Percentiles rank a stretch among this genome's conserved stretches.
These are phyloP conservation scores for Hyphantria cunea DNA, from an alignment of 1,140 invertebrate species.

Conservation along the genomic window DNA sequence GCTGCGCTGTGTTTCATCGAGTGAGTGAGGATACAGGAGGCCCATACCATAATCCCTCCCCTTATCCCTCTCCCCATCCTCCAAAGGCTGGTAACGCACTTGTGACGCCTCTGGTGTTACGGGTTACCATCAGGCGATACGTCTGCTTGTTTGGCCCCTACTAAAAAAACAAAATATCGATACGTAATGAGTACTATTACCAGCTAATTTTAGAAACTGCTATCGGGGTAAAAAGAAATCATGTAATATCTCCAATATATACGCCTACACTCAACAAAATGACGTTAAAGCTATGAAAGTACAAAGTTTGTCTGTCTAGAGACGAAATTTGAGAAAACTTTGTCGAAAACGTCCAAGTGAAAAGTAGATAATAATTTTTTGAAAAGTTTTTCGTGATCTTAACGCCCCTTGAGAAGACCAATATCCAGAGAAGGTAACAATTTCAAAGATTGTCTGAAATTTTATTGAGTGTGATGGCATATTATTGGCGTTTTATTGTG, in stretches of 20 bases:
- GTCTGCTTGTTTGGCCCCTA: too few relatives aligned
- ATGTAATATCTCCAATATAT: conserved; percentile 8
- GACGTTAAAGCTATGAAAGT: conserved; percentile 15
- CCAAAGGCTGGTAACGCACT: too few relatives aligned
- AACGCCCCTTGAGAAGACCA: conserved; percentile 4
- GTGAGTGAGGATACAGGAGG: too few relatives aligned
- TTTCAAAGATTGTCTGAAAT: background rate
- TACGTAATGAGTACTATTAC: too few relatives aligned
- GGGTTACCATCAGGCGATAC: too few relatives aligned
- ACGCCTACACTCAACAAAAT: conserved; percentile 10
- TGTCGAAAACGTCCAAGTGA: conserved; percentile 21
- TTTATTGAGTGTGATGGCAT: background rate
- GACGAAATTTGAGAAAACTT: conserved; percentile 22
- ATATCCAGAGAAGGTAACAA: conserved; percentile 13
- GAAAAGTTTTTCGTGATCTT: conserved; percentile 7
- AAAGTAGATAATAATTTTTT: conserved; percentile 25
- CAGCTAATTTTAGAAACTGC: too few relatives aligned
- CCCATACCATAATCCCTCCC: too few relatives aligned
- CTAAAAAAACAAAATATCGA: too few relatives aligned
- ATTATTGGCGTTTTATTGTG: conserved; percentile 4
- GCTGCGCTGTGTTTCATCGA: too few relatives aligned
- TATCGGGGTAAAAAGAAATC: background rate
- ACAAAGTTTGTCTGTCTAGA: conserved; percentile 22
- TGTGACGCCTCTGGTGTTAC: too few relatives aligned
- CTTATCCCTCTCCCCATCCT: too few relatives aligned